A percentile compares a stretch with the other conserved stretches of the same genome.
These are phyloP conservation scores for Eublepharis macularius DNA, from an alignment of 2,113 vertebrate genomes.

Conservation along the genomic window DNA sequence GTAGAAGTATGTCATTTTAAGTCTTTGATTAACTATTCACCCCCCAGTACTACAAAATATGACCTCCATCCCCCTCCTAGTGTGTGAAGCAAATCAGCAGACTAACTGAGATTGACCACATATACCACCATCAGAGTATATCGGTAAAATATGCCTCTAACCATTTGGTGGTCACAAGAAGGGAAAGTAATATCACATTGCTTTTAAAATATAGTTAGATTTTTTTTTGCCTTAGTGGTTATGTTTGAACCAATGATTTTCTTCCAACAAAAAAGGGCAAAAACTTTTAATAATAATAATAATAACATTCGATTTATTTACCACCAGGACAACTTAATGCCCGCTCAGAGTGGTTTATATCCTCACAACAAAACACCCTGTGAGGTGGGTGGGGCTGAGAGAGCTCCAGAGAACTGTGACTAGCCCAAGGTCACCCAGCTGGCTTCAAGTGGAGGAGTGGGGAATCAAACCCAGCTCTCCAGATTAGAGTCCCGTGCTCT, in stretches of 20 bases:
- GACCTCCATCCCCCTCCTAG: not conserved
- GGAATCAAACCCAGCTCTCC: no score
- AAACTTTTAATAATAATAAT: not conserved
- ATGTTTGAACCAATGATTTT: not conserved
- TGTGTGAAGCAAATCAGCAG: not conserved
- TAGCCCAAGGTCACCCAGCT: no score
- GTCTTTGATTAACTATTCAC: not conserved
- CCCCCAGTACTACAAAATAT: not conserved
- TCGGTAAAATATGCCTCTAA: not conserved
- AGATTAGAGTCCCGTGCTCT: no score
- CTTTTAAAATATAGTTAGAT: not conserved
- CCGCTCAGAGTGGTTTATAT: no score
- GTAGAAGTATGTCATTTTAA: constrained; percentile 7
- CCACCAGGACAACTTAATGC: no score
- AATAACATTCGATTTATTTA: no score
- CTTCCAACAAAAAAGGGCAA: not conserved
- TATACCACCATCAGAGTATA: not conserved
- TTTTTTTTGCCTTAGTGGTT: no score
- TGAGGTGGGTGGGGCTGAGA: no score
- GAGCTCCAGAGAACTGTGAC: no score
- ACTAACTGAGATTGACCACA: not conserved
- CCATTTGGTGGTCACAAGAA: not conserved
- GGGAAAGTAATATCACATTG: not conserved
- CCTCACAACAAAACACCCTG: no score
- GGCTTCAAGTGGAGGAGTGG: no score